phyloP scores from a whole-genome alignment of 2,113 vertebrate genomes.

The Pseudorectes ferrugineus region DNA sequence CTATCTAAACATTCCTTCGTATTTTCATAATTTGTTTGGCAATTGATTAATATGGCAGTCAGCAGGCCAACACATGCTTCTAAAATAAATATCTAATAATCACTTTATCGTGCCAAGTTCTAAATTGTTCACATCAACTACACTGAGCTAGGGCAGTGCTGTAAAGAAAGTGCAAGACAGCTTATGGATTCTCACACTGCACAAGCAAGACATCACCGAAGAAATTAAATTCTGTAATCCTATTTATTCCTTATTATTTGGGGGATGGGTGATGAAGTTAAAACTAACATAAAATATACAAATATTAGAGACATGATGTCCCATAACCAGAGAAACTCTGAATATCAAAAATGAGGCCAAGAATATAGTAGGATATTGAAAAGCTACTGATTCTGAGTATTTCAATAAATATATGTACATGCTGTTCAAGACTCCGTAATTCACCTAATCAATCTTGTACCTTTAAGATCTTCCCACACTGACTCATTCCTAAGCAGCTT shows the following conservation, averaged over 20 bases:
- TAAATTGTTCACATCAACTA: background rate
- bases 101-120: background rate
- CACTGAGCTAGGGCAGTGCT: background rate
- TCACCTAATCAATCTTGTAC: background rate
- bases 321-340: background rate
- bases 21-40: background rate
- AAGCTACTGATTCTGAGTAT: background rate
- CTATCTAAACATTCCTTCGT: background rate
- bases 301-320: background rate
- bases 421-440: background rate
- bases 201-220: background rate
- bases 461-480: background rate
- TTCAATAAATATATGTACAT: background rate
- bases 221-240: background rate
- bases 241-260: background rate
- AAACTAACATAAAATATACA: background rate
- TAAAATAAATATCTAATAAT: background rate
- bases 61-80: background rate
- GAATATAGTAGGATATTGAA: background rate
- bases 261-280: accelerated
- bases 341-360: background rate
- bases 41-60: background rate
- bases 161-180: background rate
- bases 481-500: background rate
- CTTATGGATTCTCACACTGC: background rate